phyloP scores from a whole-genome alignment of 2,888 invertebrate species.

The Venustoraphidia nigricollis region DNA sequence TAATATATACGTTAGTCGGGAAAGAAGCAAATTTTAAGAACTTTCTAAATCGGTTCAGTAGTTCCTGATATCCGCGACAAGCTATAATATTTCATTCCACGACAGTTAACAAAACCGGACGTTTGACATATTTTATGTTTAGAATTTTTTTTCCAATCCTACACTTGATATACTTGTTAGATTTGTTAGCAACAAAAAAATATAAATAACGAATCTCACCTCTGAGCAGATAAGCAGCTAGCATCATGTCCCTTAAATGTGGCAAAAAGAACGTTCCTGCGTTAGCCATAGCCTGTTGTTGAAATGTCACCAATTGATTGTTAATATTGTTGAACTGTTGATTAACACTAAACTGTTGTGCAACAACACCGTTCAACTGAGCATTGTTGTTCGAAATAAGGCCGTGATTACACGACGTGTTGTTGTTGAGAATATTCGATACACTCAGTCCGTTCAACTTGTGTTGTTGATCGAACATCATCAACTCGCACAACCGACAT shows the following conservation, averaged over 20 bases:
- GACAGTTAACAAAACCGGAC: no score
- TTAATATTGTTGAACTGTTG: not conserved
- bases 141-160: no score
- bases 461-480: not conserved
- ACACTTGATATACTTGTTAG: no score
- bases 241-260: conserved; percentile 46
- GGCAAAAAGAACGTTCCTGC: conserved; percentile 29
- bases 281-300: conserved; percentile 1
- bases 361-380: not conserved
- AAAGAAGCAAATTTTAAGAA: no score
- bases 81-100: no score
- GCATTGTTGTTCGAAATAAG: not conserved
- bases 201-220: conserved; percentile 27
- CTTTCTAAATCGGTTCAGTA: no score
- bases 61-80: no score
- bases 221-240: conserved; percentile 47
- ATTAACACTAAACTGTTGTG: not conserved
- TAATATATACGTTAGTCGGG: no score
- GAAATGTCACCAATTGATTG: not conserved
- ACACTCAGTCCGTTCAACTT: not conserved
- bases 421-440: not conserved
- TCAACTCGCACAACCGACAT: conserved; percentile 5
- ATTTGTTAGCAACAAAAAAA: not conserved
- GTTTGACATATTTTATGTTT: no score
- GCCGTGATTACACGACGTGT: not conserved